Conservation (phyloP, 2,888 invertebrate species). For the Nemoura dubitans region DNA sequence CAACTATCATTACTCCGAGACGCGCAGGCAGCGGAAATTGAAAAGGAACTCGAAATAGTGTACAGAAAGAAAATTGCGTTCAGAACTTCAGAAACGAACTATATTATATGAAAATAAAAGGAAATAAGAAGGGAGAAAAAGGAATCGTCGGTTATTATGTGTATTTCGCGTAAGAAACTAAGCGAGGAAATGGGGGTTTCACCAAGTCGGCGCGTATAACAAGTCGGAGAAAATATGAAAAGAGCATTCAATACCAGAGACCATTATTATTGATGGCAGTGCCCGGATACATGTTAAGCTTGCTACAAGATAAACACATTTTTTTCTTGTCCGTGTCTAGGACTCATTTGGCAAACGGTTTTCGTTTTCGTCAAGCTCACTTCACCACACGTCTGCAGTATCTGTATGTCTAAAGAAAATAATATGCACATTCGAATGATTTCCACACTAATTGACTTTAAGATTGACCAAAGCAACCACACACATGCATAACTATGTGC, state of each 20-base stretch:
- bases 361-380: too few species aligned
- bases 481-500: background rate
- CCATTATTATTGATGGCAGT: constrained; percentile 12
- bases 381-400: too few species aligned
- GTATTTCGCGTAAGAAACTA: background rate
- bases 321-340: background rate
- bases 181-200: background rate
- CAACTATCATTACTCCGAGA: background rate
- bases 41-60: background rate
- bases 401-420: background rate
- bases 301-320: background rate
- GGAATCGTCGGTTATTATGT: background rate
- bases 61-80: background rate
- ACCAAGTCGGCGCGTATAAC: background rate
- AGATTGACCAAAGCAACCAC: too few species aligned
- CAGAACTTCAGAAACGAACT: background rate
- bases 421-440: background rate
- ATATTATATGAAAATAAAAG: constrained; percentile 12
- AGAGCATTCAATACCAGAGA: background rate
- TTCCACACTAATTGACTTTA: background rate
- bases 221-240: background rate
- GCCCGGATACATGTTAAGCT: background rate
- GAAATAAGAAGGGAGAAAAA: background rate
- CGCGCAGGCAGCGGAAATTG: background rate
- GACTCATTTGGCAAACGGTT: background rate